Evolutionary conservation across 2,113 vertebrate genomes (phyloP).

Genomic region (Eidolon helvum): DNA sequence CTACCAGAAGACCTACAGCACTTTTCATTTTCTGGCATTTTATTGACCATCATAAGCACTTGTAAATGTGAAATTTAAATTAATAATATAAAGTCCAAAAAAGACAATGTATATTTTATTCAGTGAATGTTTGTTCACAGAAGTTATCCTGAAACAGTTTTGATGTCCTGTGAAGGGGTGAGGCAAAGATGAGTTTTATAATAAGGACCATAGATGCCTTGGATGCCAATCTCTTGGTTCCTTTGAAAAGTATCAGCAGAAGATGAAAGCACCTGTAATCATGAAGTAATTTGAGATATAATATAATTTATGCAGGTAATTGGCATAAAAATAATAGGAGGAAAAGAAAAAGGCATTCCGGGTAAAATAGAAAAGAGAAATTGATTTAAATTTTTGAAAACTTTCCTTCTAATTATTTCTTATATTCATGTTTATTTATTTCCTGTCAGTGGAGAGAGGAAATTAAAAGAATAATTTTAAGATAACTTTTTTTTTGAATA

Average conservation of each 20-base stretch:
- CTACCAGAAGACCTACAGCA: background rate
- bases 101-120: background rate
- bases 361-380: constrained; percentile 53
- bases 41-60: background rate
- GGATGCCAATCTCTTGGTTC: constrained; percentile 47
- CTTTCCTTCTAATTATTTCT: constrained; percentile 64
- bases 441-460: constrained; percentile 16
- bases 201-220: background rate
- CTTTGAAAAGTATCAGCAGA: constrained; percentile 50
- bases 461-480: constrained; percentile 76
- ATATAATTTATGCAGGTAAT: constrained; percentile 50
- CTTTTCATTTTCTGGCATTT: background rate
- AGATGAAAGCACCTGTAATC: constrained; percentile 58
- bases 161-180: background rate
- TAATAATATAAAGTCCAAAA: background rate
- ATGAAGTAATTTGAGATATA: constrained; percentile 67
- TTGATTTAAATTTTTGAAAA: constrained; percentile 59
- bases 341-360: constrained; percentile 21
- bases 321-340: constrained; percentile 59
- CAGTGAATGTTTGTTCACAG: background rate
- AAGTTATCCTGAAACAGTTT: background rate
- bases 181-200: background rate
- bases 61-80: constrained; percentile 10
- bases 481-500: constrained; percentile 38
- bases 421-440: constrained; percentile 71